A percentile compares a stretch with the other conserved stretches of the same genome.
Evolutionary conservation across 2,888 invertebrate species (phyloP).

Genomic region (Drosophila nr. perissopoda): DNA sequence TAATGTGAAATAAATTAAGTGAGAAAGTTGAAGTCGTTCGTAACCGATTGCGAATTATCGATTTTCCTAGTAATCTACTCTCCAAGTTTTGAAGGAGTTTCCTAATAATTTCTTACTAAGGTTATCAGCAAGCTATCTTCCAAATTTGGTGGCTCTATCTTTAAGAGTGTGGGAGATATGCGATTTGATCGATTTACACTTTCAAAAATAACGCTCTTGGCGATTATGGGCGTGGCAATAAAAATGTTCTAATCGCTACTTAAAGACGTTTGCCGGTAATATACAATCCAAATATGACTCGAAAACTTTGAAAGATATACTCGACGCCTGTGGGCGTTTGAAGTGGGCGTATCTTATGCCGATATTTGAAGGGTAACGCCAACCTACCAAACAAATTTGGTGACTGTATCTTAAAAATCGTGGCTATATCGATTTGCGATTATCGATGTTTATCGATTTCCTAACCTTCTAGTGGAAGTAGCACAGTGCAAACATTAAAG

Average conservation of each 20-base stretch:
- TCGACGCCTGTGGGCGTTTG: not conserved
- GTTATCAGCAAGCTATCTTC: not conserved
- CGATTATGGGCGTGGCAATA: too few species aligned
- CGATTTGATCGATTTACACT: not conserved
- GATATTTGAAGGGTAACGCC: not conserved
- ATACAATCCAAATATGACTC: not conserved
- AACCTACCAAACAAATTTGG: not conserved
- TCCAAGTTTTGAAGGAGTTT: not conserved
- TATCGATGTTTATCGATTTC: not conserved
- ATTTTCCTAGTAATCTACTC: not conserved
- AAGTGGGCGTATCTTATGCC: not conserved
- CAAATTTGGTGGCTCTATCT: not conserved
- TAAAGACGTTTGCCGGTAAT: not conserved
- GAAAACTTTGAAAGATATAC: not conserved
- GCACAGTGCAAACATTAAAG: too few species aligned
- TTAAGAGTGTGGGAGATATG: not conserved
- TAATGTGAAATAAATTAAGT: not conserved
- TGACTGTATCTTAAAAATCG: not conserved
- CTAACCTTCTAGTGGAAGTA: not conserved
- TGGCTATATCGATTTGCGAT: not conserved
- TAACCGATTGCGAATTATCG: not conserved
- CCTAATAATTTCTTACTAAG: not conserved
- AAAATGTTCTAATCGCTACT: too few species aligned
- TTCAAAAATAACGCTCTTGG: not conserved
- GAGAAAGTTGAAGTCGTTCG: not conserved